Base-by-base conservation (phyloP, 1,140 invertebrate genomes). In the Alviniconcha marisindica region DNA sequence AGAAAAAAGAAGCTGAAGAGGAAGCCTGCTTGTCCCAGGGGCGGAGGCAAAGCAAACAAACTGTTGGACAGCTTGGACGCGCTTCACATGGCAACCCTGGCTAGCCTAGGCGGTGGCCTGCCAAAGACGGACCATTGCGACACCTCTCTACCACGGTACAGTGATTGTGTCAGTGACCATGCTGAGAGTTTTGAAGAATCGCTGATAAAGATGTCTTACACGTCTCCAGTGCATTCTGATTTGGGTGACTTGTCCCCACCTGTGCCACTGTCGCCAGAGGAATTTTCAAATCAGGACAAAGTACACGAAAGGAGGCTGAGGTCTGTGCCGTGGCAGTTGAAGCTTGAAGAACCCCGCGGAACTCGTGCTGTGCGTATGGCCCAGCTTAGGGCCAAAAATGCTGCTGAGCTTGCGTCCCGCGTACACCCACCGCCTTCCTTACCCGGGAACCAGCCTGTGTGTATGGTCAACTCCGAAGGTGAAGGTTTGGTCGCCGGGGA, bases 161-260 rank as follows among this genome's bases (percentile, higher is more conserved):
- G 77, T 24, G 84, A 82, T 36, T 28, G 3, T 28, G 69, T 76
- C 28, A 78, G 33, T 31, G 84, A 85, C 33, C 63, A 82, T 40
- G 42, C 76, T 18, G 42, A 69, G 1, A 66, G 60, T 0, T 92
- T 87, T 85, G 85, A 88, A 56, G 89, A 91, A 84, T 89, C 87
- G 1, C 83, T 92, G 83, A 88, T 82, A 21, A 90, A 89, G 54
- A 81, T 92, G 80, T 87, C 91, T 10, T 85, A 90, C 40, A 85
- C 89, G 40, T 91, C 91, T n/a, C 89, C 91, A 24, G 84, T 87
- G 33, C 81, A 82, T 14, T 87, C 88, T 18, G 90, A 91, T 14
- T 85, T 86, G n/a, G 78, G 79, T 21, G 87, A 88, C 54, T 83
- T 69, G 14, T 89, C 88, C 10, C 90, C 90, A n/a, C 91, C 91